Conservation (phyloP, 2,888 invertebrate species). For the Aleiodes testaceus region DNA sequence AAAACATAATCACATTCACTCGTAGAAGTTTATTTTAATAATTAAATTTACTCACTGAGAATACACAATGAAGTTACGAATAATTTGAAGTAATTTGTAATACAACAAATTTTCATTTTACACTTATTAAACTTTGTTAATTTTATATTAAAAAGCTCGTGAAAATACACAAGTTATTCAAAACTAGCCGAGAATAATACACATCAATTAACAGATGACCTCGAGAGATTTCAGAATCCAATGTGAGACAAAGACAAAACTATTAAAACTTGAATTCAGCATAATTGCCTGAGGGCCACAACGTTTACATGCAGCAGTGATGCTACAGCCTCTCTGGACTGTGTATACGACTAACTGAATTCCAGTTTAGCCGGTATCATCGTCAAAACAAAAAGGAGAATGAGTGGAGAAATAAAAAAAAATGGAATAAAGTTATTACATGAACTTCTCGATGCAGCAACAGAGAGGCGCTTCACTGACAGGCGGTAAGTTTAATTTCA, state of each 20-base stretch:
- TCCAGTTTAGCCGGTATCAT: constrained; percentile 7
- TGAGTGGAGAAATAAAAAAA: background rate
- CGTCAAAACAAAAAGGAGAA: too few relatives aligned
- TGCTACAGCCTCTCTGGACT: constrained; percentile 8
- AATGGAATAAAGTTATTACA: too few relatives aligned
- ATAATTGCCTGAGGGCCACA: constrained; percentile 3
- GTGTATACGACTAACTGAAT: constrained; percentile 5
- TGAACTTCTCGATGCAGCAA: too few relatives aligned
- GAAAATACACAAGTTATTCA: background rate
- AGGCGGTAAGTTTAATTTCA: too few relatives aligned
- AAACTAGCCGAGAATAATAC: background rate
- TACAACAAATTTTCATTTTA: background rate
- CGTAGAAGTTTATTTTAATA: background rate
- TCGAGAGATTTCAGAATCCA: constrained; percentile 14
- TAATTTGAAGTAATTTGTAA: background rate
- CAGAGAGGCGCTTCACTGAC: too few relatives aligned
- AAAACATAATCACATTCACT: background rate
- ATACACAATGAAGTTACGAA: constrained; percentile 1
- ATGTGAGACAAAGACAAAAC: constrained; percentile 15
- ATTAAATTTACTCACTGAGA: background rate
- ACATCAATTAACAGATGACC: constrained; percentile 6
- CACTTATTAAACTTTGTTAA: background rate
- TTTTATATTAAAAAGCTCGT: background rate
- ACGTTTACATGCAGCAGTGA: constrained; percentile 12
- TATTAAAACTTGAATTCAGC: constrained; percentile 8